Conservation (phyloP, 2,888 invertebrate species). For the Anorthoa munda region DNA sequence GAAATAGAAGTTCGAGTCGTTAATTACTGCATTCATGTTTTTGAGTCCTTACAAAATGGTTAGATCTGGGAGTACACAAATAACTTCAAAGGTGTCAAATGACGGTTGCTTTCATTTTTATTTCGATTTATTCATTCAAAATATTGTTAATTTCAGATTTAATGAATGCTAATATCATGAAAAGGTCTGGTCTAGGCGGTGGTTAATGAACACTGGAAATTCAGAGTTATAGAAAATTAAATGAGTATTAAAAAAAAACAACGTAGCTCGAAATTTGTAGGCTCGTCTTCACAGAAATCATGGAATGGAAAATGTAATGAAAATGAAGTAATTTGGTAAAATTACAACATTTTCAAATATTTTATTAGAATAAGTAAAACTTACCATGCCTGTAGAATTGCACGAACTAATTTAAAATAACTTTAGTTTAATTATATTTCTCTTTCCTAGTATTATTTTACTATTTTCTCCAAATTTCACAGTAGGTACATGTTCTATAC, state of each 20-base stretch:
- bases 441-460: not conserved
- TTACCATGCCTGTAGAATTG: not conserved
- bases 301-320: too few species aligned
- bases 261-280: not conserved
- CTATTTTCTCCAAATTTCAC: constrained; percentile 5
- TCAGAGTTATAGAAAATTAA: not conserved
- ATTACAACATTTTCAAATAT: too few species aligned
- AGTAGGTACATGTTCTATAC: constrained; percentile 4
- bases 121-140: too few species aligned
- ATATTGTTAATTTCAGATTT: too few species aligned
- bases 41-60: not conserved
- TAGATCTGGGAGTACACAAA: not conserved
- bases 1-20: not conserved
- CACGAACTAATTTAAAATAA: not conserved
- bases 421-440: not conserved
- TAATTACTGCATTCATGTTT: not conserved
- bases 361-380: too few species aligned
- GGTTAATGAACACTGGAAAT: not conserved
- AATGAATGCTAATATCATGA: not conserved
- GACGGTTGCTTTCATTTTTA: not conserved
- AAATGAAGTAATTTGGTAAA: too few species aligned
- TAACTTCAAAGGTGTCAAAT: not conserved
- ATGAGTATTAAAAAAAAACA: not conserved
- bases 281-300: not conserved
- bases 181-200: accelerated